Conservation (phyloP, 2,888 invertebrate species). For the Ophraella communa region DNA sequence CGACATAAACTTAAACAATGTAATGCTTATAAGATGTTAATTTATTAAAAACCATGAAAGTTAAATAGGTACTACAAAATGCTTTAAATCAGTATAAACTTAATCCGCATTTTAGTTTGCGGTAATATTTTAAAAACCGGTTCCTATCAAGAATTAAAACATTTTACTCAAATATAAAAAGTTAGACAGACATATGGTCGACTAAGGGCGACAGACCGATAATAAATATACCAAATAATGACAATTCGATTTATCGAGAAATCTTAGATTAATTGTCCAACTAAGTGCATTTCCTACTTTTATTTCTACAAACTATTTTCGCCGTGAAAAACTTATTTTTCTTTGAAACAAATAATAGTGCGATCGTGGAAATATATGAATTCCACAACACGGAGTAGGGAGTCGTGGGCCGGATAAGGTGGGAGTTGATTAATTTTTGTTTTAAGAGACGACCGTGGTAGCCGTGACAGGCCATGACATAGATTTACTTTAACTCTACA, state of each 20-base stretch:
- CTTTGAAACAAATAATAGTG: slow-evolving; percentile 20
- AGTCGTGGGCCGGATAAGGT: background rate
- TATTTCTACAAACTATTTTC: slow-evolving; percentile 27
- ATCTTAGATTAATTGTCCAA: slow-evolving; percentile 31
- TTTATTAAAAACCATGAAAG: too few species aligned
- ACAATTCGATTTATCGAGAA: slow-evolving; percentile 34
- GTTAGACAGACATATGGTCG: background rate
- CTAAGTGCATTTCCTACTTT: slow-evolving; percentile 33
- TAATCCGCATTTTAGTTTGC: too few species aligned
- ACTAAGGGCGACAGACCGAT: slow-evolving; percentile 20
- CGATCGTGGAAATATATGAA: slow-evolving; percentile 4
- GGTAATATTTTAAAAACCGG: too few species aligned
- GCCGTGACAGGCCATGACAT: background rate
- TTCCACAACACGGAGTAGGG: background rate
- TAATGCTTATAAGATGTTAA: too few species aligned
- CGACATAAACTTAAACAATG: too few species aligned
- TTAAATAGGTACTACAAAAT: too few species aligned
- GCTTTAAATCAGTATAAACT: too few species aligned
- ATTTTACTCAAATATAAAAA: background rate
- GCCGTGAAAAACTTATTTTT: slow-evolving; percentile 22
- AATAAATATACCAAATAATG: slow-evolving; percentile 25
- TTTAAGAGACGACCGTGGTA: background rate
- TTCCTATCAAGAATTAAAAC: slow-evolving; percentile 14
- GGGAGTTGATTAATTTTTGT: background rate
- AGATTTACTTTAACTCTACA: background rate